Evolutionary conservation across 2,797 vertebrate species (phyloP).

Genomic region (Euphonia xanthogaster): DNA sequence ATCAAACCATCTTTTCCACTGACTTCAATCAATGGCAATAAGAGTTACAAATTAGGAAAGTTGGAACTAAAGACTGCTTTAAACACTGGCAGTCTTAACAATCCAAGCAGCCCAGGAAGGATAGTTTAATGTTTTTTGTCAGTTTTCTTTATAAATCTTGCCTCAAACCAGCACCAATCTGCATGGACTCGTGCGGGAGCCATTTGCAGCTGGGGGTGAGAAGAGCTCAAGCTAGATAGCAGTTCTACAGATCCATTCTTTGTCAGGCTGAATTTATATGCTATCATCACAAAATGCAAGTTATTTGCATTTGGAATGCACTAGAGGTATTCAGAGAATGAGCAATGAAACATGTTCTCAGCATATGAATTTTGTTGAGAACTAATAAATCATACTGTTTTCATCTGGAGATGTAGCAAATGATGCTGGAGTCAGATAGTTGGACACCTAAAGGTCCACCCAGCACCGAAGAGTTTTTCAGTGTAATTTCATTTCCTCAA

Average conservation of each 20-base stretch:
- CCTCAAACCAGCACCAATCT: neutral
- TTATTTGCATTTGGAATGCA: neutral
- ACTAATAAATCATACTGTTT: neutral
- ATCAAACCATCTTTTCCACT: neutral
- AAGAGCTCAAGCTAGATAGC: neutral
- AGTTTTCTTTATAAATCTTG: neutral
- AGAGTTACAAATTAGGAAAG: neutral
- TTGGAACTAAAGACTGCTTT: neutral
- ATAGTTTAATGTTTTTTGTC: neutral
- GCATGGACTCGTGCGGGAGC: neutral
- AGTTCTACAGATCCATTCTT: neutral
- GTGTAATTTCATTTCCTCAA: neutral
- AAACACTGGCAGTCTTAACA: neutral
- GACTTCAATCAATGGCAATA: neutral
- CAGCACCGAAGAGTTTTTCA: neutral
- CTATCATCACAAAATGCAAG: neutral
- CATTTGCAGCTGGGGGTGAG: neutral
- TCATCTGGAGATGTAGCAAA: neutral
- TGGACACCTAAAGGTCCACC: neutral
- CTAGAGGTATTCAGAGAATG: neutral
- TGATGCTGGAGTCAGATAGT: neutral
- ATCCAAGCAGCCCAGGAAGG: neutral
- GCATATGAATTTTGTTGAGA: neutral
- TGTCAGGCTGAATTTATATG: neutral
- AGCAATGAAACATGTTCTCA: neutral